Base-by-base conservation (phyloP, 2,888 invertebrate species). In the Dioctria rufipes region DNA sequence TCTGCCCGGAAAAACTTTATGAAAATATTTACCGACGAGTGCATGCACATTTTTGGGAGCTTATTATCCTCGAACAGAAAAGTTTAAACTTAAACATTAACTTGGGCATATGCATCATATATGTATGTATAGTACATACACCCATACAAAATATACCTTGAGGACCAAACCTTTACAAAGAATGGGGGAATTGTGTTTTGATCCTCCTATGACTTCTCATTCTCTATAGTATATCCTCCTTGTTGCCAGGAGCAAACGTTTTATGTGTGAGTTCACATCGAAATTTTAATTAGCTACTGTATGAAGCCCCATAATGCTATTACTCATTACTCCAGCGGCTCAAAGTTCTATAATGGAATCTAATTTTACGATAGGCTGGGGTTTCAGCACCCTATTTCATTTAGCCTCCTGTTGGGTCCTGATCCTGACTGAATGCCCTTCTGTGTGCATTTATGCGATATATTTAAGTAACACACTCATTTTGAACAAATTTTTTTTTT, bases 51-150 rank as follows among this genome's bases (percentile, higher is more conserved):
- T 73, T 73, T 75, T 60, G 75, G 60, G 43, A 43, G 75, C 60
- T 75, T 75, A 75, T 75, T 75, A 75, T 75, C 75, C 60, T 75
- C 42, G 60, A 60, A 75, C 60, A 60, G 75, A 75, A 75, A 60
- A 75, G 75, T 75, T 75, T 60, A 60, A 60, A 60, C 11, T 75
- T 75, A 75, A 75, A 60, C 60, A 75, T 42, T 60, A 75, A 60
- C 75, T 60, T 75, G 60, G 60, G 25, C 75, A 60, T 60, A 75
- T 75, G 75, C 60, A 60, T 66, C 37, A 25, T 25, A 25, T 25
- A 25, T 25, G 43, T 13, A 42, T 42, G 40, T 43, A 66, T 42
- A 66, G 66, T 42, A 66, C 66, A 8, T 63, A 8, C 66, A 8
- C 6, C 46, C 11, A 46, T 25, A 25, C 25, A 25, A 25, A 25